Evolutionary conservation across 2,797 vertebrate genomes (phyloP).

Genomic region (Threskiornis aethiopicus): DNA sequence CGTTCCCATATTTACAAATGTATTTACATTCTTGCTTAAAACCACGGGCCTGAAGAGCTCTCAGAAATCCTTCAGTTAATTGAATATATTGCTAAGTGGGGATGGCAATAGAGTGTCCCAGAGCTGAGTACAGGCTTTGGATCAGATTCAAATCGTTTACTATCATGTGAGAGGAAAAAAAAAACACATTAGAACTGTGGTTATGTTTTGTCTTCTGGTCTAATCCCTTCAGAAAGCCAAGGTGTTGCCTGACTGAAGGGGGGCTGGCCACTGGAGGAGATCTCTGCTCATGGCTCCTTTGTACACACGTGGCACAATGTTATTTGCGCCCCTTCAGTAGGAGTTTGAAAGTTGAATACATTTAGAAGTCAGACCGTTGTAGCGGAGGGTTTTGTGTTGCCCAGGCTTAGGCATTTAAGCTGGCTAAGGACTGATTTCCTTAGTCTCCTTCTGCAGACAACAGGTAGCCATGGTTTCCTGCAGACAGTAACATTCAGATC

Average conservation of each 20-base stretch:
- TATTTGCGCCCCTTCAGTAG: background rate
- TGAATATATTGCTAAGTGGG: background rate
- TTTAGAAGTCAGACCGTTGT: background rate
- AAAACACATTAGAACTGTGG: background rate
- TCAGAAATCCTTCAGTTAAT: slow-evolving; percentile 39
- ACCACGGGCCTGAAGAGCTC: slow-evolving; percentile 19
- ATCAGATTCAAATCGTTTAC: background rate
- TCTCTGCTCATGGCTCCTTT: background rate
- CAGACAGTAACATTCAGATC: background rate
- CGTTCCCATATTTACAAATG: background rate
- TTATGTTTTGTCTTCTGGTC: background rate
- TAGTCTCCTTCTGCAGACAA: background rate
- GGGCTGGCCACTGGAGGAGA: background rate
- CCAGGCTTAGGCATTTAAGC: background rate
- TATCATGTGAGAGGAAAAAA: background rate
- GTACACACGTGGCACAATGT: background rate
- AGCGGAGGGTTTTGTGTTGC: background rate
- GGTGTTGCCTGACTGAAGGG: background rate
- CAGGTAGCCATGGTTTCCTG: background rate
- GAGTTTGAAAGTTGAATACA: background rate
- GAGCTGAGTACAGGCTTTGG: background rate
- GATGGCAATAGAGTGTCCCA: background rate
- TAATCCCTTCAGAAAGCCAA: background rate
- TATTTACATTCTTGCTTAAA: slow-evolving; percentile 55
- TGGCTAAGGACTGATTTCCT: background rate